Evolutionary conservation across 2,113 vertebrate genomes (phyloP), one percentile per base, ranked within the genome.

Genomic region (Alligator mississippiensis): DNA sequence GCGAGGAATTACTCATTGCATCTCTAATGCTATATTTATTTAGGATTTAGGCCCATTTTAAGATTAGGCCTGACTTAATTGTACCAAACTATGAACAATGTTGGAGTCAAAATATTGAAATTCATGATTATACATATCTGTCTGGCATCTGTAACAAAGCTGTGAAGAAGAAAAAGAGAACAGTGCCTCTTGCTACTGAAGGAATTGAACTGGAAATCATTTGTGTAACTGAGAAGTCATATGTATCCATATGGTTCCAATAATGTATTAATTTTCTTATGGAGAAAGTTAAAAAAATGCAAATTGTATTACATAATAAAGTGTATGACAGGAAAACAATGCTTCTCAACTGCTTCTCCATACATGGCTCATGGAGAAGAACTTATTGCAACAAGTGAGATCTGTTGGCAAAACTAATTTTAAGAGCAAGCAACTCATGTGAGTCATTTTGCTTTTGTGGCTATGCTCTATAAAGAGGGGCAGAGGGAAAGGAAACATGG

Each of bases 21-120:
- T 80, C 80, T 38, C 90, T 97, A 96, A 96, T 93, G 93, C 92
- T 94, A 72, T 93, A 97, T 97, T 98, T 97, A 96, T 93, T 96
- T 68, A 88, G 94, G 92, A 97, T 97, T 97, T 97, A 93, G 83
- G 84, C 83, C 92, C 96, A 97, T 97, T 97, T 96, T 97, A 97
- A 97, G 96, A 94, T 97, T 97, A 97, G 63, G 2, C 63, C 60
- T 91, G 82, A 89, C 75, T 97, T 97, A 97, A 97, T 97, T 98
- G 92, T 96, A 93, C 90, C 81, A 92, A 96, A 93, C 72, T 84
- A 96, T 84, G 90, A 96, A 59, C 47, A 90, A 24, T 21, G 77
- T 54, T 93, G 85, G 78, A 94, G 80, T 89, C 87, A 82, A 75
- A 77, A 84, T 89, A 14, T 59, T 88, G 70, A 92, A 96, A 90